phyloP scores from a whole-genome alignment of 2,113 vertebrate species.

The Hystrix cristata region DNA sequence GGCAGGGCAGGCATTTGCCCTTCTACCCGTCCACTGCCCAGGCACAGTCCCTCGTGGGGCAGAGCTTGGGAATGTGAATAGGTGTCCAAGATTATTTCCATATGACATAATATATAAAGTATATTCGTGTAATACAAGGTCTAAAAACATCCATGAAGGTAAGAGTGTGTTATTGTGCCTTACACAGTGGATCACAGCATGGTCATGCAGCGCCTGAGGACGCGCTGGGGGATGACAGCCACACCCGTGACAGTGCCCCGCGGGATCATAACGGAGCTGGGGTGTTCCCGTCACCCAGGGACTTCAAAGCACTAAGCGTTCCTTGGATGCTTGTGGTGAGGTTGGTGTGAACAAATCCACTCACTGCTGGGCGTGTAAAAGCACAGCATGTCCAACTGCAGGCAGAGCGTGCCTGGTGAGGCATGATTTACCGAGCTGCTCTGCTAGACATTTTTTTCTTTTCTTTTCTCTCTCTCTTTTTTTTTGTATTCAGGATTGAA shows the following conservation, averaged over 20 bases:
- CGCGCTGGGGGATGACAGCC: background rate
- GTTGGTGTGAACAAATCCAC: background rate
- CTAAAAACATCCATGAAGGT: no score
- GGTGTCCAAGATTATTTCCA: background rate
- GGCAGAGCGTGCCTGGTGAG: background rate
- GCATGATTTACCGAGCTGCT: background rate
- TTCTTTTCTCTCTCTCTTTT: background rate
- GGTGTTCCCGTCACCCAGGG: background rate
- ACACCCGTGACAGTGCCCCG: background rate
- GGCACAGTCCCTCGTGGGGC: background rate
- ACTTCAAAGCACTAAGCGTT: background rate
- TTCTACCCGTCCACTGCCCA: background rate
- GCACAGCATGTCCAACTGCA: background rate
- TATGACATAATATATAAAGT: background rate
- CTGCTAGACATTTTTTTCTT: background rate
- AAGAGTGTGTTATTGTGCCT: background rate
- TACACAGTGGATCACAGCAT: background rate
- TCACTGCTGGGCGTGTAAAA: background rate
- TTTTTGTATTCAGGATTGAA: background rate
- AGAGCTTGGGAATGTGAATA: background rate
- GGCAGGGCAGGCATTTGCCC: background rate
- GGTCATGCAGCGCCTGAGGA: background rate
- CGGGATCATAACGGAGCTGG: background rate
- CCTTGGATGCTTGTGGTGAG: background rate
- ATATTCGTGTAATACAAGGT: background rate